Base-by-base conservation (phyloP, 2,888 invertebrate species). In the Xylocampa areola region DNA sequence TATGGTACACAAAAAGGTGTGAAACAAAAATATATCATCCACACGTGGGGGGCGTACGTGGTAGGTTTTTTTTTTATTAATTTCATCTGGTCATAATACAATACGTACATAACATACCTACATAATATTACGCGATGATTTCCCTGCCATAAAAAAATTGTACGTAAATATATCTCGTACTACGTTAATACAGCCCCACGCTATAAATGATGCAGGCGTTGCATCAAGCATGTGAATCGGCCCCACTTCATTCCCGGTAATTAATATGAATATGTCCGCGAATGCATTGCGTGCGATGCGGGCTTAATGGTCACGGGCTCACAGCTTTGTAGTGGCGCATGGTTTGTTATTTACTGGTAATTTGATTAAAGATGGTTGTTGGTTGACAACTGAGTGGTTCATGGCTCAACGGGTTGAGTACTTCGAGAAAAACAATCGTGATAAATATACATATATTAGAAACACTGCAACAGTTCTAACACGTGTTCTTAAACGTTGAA, bases 141-240 rank as follows among this genome's bases (percentile, higher is more conserved):
- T 17, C n/a, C 8, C 0, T 1, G 14, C 5, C 10, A 17, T 35
- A 36, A 32, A 21, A 29, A 13, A 21, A 30, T 14, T 14, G 14
- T 4, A 4, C 37, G 16, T 29, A 16, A 11, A 21, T 13, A 44
- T 61, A 30, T 64, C 60, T 33, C 33, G 8, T 33, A 11, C 33
- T n/a, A 19, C 3, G 14, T 21, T 10, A 71, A 69, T 77, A 55
- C 25, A 21, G 14, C 50, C 14, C 59, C 43, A 10, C n/a, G 41
- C 25, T 37, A 72, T 73, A 76, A 80, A 77, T 77, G 69, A 76
- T 73, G 76, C 74, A 70, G 51, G 58, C 73, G 51, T 58, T 62
- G 73, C 80, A 71, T 71, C 73, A 74, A 73, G 68, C 79, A 78
- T 75, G 67, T 76, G 68, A 73, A 74, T 73, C 70, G 65, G 37